phyloP scores from a whole-genome alignment of 2,888 invertebrate species.

The Imbricaverruca yamaguchii region DNA sequence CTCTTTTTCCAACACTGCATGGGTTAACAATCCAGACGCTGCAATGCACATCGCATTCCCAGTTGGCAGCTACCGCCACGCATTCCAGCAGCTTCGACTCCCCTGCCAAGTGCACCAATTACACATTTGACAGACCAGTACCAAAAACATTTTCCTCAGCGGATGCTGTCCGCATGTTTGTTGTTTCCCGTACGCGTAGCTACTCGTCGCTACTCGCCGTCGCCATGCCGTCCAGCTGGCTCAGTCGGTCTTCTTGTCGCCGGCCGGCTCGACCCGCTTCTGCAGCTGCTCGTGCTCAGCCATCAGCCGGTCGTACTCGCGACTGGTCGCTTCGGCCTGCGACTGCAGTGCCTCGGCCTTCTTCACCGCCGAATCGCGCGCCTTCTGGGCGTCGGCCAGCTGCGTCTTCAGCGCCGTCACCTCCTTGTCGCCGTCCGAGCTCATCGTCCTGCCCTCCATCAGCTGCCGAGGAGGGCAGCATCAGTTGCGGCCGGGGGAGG shows the following conservation, averaged over 20 bases:
- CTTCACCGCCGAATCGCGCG: constrained; percentile 16
- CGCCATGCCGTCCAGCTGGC: not conserved
- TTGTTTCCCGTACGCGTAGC: too few relatives aligned
- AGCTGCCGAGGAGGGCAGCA: not conserved
- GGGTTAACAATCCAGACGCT: too few relatives aligned
- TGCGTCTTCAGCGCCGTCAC: not conserved
- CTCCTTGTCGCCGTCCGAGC: not conserved
- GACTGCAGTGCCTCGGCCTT: constrained; percentile 4
- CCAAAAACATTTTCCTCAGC: too few relatives aligned
- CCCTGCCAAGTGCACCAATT: too few relatives aligned
- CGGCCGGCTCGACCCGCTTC: not conserved
- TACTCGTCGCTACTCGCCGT: too few relatives aligned
- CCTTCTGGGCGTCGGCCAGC: not conserved
- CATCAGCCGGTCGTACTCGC: constrained; percentile 22
- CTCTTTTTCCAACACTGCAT: too few relatives aligned
- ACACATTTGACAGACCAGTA: too few relatives aligned
- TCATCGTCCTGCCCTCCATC: constrained; percentile 5
- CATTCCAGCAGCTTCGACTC: too few relatives aligned
- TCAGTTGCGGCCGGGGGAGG: too few relatives aligned
- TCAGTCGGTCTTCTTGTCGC: not conserved
- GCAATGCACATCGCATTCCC: too few relatives aligned
- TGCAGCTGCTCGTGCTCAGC: constrained; percentile 16
- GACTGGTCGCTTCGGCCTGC: constrained; percentile 12
- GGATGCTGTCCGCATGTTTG: too few relatives aligned
- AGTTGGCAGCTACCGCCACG: too few relatives aligned